Evolutionary conservation across 1,140 invertebrate genomes (phyloP), one percentile per base, ranked within the genome.

Genomic region (Drosophila kanapiae): DNA sequence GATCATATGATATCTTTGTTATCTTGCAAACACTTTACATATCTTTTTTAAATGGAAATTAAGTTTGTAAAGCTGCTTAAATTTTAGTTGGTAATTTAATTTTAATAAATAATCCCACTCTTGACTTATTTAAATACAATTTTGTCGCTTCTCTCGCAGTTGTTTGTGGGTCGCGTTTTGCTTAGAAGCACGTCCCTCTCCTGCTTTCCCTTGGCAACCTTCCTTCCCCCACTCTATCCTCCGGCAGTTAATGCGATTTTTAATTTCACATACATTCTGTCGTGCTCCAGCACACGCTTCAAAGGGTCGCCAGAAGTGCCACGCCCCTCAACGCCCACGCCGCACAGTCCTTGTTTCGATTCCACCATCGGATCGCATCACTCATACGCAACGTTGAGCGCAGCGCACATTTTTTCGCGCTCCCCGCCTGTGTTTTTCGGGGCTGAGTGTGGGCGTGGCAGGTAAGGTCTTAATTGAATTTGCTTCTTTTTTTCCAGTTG

Each of bases 401-500:
- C 64, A 63, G 23, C 18, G 60, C 47, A 18, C 31, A 18, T 62
- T 68, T 79, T 53, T 70, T 62, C 45, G 42, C 70, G 51, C 29
- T 40, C 33, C 27, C 43, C 58, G 40, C 27, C 48, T 37, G 49
- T 57, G 51, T 49, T 48, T 23, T 23, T 40, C 56, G 5, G 14
- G 6, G 33, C n/a, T 6, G 38, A 18, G 23, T 53, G 40, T 51
- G 45, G 62, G 72, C 78, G 75, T 49, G 80, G 60, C 74, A 86
- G 82, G 82, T 75, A 85, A 74, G 62, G 75, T 71, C 82, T 86
- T 85, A 86, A 85, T 85, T 85, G 69, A 86, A 85, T 85, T 86
- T 69, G 48, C 45, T 57, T 78, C 59, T 70, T 60, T 78, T 62
- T 70, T 59, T 58, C 62, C 42, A 38, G 70, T 48, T 48, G 63